Percentiles rank a stretch among this genome's conserved stretches.
phyloP scores from a whole-genome alignment of 2,797 vertebrate genomes.

The Prunella strophiata region DNA sequence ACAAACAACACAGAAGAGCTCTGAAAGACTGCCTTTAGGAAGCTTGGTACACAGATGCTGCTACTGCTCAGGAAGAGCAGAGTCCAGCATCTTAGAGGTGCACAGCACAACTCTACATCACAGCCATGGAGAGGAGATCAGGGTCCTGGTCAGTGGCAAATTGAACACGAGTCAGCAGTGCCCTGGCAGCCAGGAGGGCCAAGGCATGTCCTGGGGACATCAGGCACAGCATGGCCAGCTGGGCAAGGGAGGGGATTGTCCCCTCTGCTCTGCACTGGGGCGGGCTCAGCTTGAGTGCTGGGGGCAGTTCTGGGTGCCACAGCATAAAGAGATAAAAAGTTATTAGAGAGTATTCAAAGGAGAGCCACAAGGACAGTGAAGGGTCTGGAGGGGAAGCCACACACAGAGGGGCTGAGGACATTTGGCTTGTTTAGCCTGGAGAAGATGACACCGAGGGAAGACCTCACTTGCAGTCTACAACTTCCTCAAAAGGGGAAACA shows the following conservation, averaged over 20 bases:
- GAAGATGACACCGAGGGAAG: neutral
- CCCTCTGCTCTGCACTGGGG: neutral
- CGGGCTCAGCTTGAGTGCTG: fast-evolving
- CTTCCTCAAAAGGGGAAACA: neutral
- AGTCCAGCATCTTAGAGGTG: no score
- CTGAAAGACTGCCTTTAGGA: neutral
- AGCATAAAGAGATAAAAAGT: fast-evolving
- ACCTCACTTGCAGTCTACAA: neutral
- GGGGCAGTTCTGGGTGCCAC: neutral
- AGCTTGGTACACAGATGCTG: neutral
- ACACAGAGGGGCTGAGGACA: fast-evolving
- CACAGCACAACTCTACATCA: neutral
- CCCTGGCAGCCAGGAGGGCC: neutral
- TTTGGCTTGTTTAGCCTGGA: neutral
- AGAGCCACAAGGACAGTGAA: fast-evolving
- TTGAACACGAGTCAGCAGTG: fast-evolving
- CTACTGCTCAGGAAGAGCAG: neutral
- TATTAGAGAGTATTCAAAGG: neutral
- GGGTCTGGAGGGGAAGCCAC: neutral
- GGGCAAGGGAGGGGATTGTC: neutral
- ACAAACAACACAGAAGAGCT: neutral
- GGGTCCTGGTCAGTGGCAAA: neutral
- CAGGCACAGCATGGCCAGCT: fast-evolving
- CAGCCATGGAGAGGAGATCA: neutral
- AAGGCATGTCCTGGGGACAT: fast-evolving